Percentiles rank a stretch among this genome's conserved stretches.
These are phyloP conservation scores for Apodemia zela DNA, from an alignment of 2,888 invertebrate species.

Conservation along the genomic window DNA sequence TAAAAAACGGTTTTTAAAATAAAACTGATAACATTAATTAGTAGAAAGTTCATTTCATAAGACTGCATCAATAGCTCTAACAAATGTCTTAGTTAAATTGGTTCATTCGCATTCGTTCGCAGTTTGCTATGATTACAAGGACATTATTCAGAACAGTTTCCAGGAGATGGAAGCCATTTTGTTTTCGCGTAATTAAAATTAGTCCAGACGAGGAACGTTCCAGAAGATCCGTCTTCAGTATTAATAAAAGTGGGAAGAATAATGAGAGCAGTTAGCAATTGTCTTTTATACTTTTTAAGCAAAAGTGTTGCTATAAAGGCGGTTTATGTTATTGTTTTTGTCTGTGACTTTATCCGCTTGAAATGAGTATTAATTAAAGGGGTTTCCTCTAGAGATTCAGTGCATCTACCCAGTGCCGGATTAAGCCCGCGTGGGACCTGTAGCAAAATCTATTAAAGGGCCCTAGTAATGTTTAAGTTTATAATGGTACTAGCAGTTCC, in stretches of 20 bases:
- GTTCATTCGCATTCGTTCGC: slow-evolving; percentile 14
- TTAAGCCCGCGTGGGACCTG: too few species aligned
- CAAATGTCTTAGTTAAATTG: slow-evolving; percentile 5
- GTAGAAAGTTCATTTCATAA: not conserved
- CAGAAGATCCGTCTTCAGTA: slow-evolving; percentile 35
- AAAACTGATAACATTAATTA: not conserved
- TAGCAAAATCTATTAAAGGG: too few species aligned
- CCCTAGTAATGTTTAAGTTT: too few species aligned
- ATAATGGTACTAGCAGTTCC: too few species aligned
- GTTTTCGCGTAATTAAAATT: slow-evolving; percentile 72
- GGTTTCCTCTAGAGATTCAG: not conserved
- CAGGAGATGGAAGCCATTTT: slow-evolving; percentile 41
- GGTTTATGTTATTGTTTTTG: slow-evolving; percentile 7
- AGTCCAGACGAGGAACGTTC: slow-evolving; percentile 48
- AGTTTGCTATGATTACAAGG: slow-evolving; percentile 1
- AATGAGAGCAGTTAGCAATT: slow-evolving; percentile 16
- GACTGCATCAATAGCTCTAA: not conserved
- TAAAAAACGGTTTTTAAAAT: not conserved
- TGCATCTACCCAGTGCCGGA: too few species aligned
- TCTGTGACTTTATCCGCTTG: not conserved
- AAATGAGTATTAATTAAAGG: not conserved
- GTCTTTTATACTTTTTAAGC: slow-evolving; percentile 17
- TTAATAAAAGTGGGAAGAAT: slow-evolving; percentile 25
- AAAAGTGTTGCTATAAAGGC: not conserved
- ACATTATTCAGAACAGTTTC: slow-evolving; percentile 12